Conservation (phyloP, 2,888 invertebrate species). For the Luperina nickerlii region DNA sequence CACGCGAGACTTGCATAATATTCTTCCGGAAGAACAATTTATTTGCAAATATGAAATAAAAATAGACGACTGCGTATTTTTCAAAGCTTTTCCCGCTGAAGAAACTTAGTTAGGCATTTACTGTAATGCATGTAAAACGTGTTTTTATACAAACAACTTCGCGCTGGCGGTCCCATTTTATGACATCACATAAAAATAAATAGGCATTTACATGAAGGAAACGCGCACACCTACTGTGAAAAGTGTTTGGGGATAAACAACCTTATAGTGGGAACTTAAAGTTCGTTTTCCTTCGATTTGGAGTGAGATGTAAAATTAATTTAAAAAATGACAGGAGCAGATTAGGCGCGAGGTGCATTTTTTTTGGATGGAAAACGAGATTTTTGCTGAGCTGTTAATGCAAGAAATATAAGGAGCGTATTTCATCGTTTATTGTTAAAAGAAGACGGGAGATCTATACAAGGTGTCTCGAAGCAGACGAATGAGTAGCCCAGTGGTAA, state of each 20-base stretch:
- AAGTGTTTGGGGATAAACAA: conserved; percentile 26
- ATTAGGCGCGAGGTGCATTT: conserved; percentile 29
- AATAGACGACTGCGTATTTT: conserved; percentile 12
- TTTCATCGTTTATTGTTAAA: neutral
- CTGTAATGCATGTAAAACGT: conserved; percentile 63
- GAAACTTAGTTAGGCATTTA: conserved; percentile 57
- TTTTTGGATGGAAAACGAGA: neutral
- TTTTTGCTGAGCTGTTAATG: too few species aligned
- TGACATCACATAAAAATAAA: conserved; percentile 62
- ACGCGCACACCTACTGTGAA: conserved; percentile 40
- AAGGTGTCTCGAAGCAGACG: neutral
- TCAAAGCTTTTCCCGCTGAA: conserved; percentile 1
- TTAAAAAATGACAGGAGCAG: conserved; percentile 52
- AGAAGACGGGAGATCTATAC: neutral
- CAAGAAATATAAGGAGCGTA: neutral
- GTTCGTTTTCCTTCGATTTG: conserved; percentile 34
- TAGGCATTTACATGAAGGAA: conserved; percentile 57
- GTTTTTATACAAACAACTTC: conserved; percentile 64
- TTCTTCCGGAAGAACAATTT: conserved; percentile 29
- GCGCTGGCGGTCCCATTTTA: conserved; percentile 55
- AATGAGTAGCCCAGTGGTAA: neutral
- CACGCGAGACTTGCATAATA: neutral
- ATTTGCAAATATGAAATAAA: conserved; percentile 33
- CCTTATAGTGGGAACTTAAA: conserved; percentile 6
- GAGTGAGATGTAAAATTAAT: conserved; percentile 53